Conservation (phyloP, 2,797 vertebrate genomes). For the Amblyraja radiata region DNA sequence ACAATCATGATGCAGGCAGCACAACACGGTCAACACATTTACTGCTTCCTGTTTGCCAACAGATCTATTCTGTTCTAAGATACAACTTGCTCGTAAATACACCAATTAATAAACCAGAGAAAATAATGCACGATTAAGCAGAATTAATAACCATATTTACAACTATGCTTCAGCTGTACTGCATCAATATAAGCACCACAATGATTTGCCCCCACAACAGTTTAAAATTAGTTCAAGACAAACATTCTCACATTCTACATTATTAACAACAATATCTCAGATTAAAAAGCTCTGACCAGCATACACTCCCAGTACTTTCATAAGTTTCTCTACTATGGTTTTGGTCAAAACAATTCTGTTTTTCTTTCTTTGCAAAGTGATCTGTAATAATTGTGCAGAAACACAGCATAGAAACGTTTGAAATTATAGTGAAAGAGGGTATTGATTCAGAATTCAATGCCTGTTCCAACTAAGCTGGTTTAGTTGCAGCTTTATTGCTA, state of each 20-base stretch:
- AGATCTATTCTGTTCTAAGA: not conserved
- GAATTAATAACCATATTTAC: not conserved
- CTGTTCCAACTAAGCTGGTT: not conserved
- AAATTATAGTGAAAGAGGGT: not conserved
- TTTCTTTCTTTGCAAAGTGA: not conserved
- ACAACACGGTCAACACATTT: not conserved
- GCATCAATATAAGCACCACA: not conserved
- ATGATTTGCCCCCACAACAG: not conserved
- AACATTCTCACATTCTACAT: not conserved
- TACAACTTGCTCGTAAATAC: not conserved
- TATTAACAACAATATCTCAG: not conserved
- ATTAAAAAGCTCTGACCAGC: not conserved
- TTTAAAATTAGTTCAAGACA: not conserved
- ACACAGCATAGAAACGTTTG: not conserved
- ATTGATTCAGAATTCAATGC: not conserved
- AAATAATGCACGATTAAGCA: not conserved
- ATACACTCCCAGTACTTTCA: not conserved
- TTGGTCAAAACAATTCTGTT: not conserved
- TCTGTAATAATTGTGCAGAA: not conserved
- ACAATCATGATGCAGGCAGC: conserved; percentile 1
- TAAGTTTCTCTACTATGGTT: not conserved
- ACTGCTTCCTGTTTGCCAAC: conserved; percentile 25
- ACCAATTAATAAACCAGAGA: not conserved
- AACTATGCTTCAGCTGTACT: not conserved
- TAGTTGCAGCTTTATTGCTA: not conserved